phyloP scores from a whole-genome alignment of 2,797 vertebrate species.

The Discoglossus pictus region DNA sequence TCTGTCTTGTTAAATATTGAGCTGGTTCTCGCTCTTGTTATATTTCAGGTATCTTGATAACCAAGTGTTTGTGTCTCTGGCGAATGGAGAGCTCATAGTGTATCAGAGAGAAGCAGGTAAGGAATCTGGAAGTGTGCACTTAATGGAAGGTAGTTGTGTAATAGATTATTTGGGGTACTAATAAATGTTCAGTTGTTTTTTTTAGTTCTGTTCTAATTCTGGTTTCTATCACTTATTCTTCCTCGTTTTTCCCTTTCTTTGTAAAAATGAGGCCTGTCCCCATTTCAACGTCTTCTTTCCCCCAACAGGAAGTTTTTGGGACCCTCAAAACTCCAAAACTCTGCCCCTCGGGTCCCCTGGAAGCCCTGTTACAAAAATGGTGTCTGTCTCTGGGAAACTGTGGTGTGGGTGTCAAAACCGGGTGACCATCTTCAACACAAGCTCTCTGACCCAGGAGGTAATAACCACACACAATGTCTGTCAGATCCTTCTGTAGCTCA shows the following conservation, averaged over 20 bases:
- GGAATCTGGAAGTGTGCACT: not conserved
- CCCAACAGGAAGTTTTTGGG: constrained; percentile 91
- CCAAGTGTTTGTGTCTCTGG: constrained; percentile 94
- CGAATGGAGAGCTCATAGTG: constrained; percentile 90
- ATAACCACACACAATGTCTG: not conserved
- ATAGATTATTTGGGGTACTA: too few species aligned
- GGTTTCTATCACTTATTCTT: too few species aligned
- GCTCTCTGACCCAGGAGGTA: constrained; percentile 88
- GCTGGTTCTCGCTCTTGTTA: too few species aligned
- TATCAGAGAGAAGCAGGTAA: constrained; percentile 96
- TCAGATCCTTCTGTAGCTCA: too few species aligned
- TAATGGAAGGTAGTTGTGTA: too few species aligned
- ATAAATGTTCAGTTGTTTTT: too few species aligned
- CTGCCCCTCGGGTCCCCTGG: constrained; percentile 83
- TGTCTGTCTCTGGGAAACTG: constrained; percentile 86
- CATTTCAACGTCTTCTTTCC: not conserved
- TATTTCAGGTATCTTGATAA: constrained; percentile 89
- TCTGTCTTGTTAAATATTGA: not conserved
- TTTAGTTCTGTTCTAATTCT: too few species aligned
- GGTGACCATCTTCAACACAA: constrained; percentile 85
- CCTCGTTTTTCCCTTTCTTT: not conserved
- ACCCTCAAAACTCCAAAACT: constrained; percentile 90
- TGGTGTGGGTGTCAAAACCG: constrained; percentile 96
- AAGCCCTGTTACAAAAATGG: constrained; percentile 94
- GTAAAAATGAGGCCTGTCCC: too few species aligned